phyloP scores from a whole-genome alignment of 1,140 invertebrate genomes.

The Brachionus calyciflorus region DNA sequence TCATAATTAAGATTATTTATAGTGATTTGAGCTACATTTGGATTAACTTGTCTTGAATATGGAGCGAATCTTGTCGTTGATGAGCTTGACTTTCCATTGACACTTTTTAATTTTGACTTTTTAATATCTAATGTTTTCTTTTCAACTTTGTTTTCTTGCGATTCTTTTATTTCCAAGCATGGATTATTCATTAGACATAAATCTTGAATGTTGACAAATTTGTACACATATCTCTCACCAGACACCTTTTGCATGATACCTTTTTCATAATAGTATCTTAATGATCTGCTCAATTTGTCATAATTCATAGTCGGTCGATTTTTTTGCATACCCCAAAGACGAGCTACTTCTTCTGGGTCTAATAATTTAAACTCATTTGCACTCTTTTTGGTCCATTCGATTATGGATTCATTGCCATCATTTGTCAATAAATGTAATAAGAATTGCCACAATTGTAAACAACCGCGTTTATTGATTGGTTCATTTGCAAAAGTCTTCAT shows the following conservation, averaged over 20 bases:
- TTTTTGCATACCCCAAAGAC: slow-evolving; percentile 65
- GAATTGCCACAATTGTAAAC: slow-evolving; percentile 89
- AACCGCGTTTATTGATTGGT: slow-evolving; percentile 65
- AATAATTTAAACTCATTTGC: slow-evolving; percentile 87
- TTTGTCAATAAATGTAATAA: slow-evolving; percentile 77
- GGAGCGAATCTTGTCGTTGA: neutral
- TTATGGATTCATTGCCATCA: slow-evolving; percentile 72
- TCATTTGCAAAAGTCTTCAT: neutral
- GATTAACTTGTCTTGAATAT: neutral
- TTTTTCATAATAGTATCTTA: slow-evolving; percentile 93
- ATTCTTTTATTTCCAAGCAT: neutral
- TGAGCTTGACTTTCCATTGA: neutral
- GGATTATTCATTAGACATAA: neutral
- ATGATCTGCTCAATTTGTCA: slow-evolving; percentile 84
- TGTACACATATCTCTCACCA: slow-evolving; percentile 89
- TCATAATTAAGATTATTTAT: slow-evolving; percentile 32
- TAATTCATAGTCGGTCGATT: slow-evolving; percentile 93
- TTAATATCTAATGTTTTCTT: neutral
- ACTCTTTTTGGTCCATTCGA: slow-evolving; percentile 89
- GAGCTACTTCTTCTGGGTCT: slow-evolving; percentile 82
- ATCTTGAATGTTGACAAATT: slow-evolving; percentile 55
- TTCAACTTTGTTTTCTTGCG: neutral
- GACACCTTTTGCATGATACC: slow-evolving; percentile 69
- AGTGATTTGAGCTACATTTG: neutral
- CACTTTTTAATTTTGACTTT: slow-evolving; percentile 7